Conservation (phyloP, 2,888 invertebrate species). For the Bembecia ichneumoniformis region DNA sequence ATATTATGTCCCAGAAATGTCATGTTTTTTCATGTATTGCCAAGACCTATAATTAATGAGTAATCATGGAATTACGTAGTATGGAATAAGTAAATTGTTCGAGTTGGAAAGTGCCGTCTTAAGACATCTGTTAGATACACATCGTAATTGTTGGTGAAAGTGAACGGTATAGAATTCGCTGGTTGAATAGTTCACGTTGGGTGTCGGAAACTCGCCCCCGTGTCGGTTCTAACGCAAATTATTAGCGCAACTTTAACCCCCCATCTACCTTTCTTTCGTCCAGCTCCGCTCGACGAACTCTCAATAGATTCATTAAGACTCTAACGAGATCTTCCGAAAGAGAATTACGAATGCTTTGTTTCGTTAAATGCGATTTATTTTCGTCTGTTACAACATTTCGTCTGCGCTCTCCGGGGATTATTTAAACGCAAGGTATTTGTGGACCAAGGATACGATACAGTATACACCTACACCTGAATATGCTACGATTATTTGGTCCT, state of each 20-base stretch:
- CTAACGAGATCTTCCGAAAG: slow-evolving; percentile 64
- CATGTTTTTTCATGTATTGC: too few relatives aligned
- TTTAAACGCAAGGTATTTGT: background rate
- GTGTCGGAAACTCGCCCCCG: slow-evolving; percentile 7
- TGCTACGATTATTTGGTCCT: too few relatives aligned
- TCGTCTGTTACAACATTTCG: slow-evolving; percentile 42
- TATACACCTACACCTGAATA: too few relatives aligned
- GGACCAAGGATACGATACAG: too few relatives aligned
- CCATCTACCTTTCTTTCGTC: slow-evolving; percentile 36
- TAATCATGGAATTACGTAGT: too few relatives aligned
- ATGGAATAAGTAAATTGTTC: too few relatives aligned
- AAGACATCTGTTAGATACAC: too few relatives aligned
- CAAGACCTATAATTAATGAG: too few relatives aligned
- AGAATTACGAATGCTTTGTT: slow-evolving; percentile 65
- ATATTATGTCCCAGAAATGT: too few relatives aligned
- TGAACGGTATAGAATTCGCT: slow-evolving; percentile 40
- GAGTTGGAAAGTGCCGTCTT: too few relatives aligned
- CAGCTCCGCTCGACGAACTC: slow-evolving; percentile 54
- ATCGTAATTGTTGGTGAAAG: slow-evolving; percentile 15
- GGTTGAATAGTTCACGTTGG: slow-evolving; percentile 37
- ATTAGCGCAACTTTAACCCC: slow-evolving; percentile 54
- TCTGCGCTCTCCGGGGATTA: slow-evolving; percentile 11
- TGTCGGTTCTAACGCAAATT: slow-evolving; percentile 44
- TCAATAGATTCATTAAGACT: slow-evolving; percentile 71
- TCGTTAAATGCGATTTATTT: slow-evolving; percentile 62